Evolutionary conservation across 2,888 invertebrate species (phyloP), one percentile per base, ranked within the genome.

Genomic region (Zeuzera pyrina): DNA sequence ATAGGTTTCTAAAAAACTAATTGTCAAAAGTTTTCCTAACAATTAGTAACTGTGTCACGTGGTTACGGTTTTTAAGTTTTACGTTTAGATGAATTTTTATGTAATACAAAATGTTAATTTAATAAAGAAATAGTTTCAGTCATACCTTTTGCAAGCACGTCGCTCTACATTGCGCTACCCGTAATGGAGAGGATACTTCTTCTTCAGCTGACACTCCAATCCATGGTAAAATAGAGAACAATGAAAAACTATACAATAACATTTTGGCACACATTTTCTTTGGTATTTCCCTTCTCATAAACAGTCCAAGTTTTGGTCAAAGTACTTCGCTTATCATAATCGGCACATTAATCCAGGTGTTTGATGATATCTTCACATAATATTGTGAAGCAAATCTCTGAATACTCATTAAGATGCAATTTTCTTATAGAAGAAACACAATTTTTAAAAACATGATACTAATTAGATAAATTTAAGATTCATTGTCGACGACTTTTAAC

Each of bases 151-250:
- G 87, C 56, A 90, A 84, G 71, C 90, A 90, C 47, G 89, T 88
- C 46, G 90, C 89, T 68, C 90, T 77, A 68, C 90, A 90, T 55
- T 90, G 89, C 49, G 90, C 90, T 48, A 90, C 89, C 56, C 89
- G 85, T 46, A 90, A 71, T 36, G 90, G 90, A 52, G 89, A 90
- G 39, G 88, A 89, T 48, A 90, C 87, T 64, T 89, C 89, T 77
- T 87, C 87, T 54, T 88, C 88, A 45, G 86, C 87, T 32, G 63
- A 51, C 63, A 77, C 81, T 62, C 72, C 79, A 73, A 79, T 79
- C 83, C 83, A 78, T 52, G 72, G 66, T 54, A 73, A 62, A 47
- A 69, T 56, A 53, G 72, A 68, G 63, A 79, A 70, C 57, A 81
- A 62, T 58, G 66, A 71, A 53, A 78, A 79, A 81, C 77, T 76